A percentile compares a stretch with the other conserved stretches of the same genome.
These are phyloP conservation scores for Cygnus atratus DNA, from an alignment of 2,113 vertebrate species.

Conservation along the genomic window DNA sequence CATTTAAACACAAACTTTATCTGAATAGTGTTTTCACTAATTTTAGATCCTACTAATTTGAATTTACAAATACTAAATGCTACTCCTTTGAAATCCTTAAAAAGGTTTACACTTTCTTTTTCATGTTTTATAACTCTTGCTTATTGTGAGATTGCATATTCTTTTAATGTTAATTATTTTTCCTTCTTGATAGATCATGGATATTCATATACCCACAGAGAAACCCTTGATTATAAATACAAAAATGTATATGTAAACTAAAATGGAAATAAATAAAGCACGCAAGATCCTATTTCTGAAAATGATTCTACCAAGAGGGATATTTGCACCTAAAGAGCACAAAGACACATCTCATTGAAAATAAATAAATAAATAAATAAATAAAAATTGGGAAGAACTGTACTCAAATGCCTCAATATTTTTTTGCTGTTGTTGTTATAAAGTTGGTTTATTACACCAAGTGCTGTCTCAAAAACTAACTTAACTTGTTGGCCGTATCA, in stretches of 20 bases:
- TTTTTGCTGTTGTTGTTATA: background rate
- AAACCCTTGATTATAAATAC: background rate
- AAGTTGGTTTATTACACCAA: background rate
- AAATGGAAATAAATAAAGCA: background rate
- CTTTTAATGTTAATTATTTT: conserved; percentile 6
- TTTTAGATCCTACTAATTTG: conserved; percentile 42
- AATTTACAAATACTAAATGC: conserved; percentile 44
- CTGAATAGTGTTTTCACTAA: conserved; percentile 28
- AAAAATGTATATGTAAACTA: background rate
- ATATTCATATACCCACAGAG: background rate
- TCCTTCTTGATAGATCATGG: background rate
- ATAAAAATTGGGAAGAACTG: background rate
- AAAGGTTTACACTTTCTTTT: conserved; percentile 3
- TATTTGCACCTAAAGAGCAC: background rate
- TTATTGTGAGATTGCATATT: background rate
- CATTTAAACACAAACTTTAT: conserved; percentile 49
- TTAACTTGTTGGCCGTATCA: background rate
- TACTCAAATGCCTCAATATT: background rate
- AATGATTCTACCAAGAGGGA: background rate
- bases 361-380: too few species aligned
- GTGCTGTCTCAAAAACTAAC: background rate
- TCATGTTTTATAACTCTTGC: background rate
- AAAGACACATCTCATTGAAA: background rate
- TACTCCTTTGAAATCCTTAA: conserved; percentile 23
- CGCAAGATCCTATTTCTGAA: background rate